Percentiles rank a stretch among this genome's conserved stretches.
phyloP scores from a whole-genome alignment of 2,113 vertebrate species.

The Forbesichthys papilliferus region DNA sequence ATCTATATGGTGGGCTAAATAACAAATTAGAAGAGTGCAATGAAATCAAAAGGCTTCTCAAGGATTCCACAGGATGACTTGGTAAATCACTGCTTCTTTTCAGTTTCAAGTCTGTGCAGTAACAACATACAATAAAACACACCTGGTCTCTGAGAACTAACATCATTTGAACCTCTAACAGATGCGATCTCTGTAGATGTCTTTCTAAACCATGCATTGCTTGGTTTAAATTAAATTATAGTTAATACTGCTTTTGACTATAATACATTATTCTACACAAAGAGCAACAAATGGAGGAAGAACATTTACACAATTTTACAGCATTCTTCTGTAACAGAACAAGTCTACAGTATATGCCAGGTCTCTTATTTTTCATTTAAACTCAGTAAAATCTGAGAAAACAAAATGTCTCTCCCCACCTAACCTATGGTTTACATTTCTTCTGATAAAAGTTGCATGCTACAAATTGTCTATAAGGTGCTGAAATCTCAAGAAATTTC shows the following conservation, averaged over 20 bases:
- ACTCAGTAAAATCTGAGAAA: constrained; percentile 69
- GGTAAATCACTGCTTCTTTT: constrained; percentile 53
- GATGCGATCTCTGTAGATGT: constrained; percentile 54
- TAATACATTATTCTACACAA: constrained; percentile 86
- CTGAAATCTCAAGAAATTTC: constrained; percentile 61
- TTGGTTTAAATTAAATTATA: constrained; percentile 86
- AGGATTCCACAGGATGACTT: constrained; percentile 57
- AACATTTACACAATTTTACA: constrained; percentile 86
- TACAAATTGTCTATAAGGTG: constrained; percentile 79
- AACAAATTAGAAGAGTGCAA: constrained; percentile 56
- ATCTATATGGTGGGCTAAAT: constrained; percentile 35
- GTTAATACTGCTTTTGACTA: constrained; percentile 83
- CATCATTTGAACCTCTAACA: constrained; percentile 65
- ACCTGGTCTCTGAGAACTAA: constrained; percentile 66
- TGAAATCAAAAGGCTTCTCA: constrained; percentile 68
- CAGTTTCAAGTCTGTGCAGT: constrained; percentile 73
- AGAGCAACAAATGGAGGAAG: constrained; percentile 53
- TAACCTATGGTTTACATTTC: constrained; percentile 50
- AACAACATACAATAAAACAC: constrained; percentile 47
- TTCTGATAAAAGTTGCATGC: constrained; percentile 59
- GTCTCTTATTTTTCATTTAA: constrained; percentile 58
- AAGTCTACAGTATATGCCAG: constrained; percentile 33
- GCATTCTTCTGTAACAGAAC: constrained; percentile 68
- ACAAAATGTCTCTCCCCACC: constrained; percentile 44
- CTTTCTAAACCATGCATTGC: constrained; percentile 75